Percentiles rank a stretch among this genome's conserved stretches.
Evolutionary conservation across 2,888 invertebrate species (phyloP).

Genomic region (Dryocosmus kuriphilus): DNA sequence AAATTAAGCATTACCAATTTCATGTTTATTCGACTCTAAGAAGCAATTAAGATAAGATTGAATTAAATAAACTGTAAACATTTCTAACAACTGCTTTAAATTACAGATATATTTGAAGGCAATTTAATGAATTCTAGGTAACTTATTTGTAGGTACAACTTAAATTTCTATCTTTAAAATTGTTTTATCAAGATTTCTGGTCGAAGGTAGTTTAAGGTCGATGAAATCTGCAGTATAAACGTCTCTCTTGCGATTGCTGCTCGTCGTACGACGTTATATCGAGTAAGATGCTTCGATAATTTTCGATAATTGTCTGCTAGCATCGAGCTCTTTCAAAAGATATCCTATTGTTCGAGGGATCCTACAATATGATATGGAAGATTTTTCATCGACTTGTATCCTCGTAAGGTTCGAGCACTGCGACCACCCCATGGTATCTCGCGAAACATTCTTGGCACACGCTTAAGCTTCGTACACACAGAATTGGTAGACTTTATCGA

Average conservation of each 20-base stretch:
- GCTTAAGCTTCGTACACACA: slow-evolving; percentile 66
- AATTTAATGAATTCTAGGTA: neutral
- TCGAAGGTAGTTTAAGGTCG: slow-evolving; percentile 10
- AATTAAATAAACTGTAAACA: no score
- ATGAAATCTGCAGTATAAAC: slow-evolving; percentile 18
- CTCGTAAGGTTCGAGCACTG: slow-evolving; percentile 66
- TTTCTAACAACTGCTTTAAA: no score
- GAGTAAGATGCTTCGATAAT: slow-evolving; percentile 48
- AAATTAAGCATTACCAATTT: no score
- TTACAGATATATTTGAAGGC: no score
- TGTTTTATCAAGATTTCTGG: neutral
- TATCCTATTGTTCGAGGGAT: slow-evolving; percentile 69
- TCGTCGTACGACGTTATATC: slow-evolving; percentile 19
- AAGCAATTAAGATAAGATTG: no score
- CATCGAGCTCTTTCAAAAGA: slow-evolving; percentile 41
- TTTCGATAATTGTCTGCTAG: slow-evolving; percentile 48
- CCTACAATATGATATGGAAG: slow-evolving; percentile 66
- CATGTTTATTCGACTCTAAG: no score
- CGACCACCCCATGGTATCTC: slow-evolving; percentile 69
- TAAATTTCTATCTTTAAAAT: neutral
- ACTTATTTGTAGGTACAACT: neutral
- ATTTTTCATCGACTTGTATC: slow-evolving; percentile 69
- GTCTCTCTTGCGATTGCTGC: slow-evolving; percentile 29
- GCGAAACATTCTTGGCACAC: slow-evolving; percentile 63
- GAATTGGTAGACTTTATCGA: no score